A percentile compares a stretch with the other conserved stretches of the same genome.
Conservation (phyloP, 2,888 invertebrate species). For the Euzophera pinguis region DNA sequence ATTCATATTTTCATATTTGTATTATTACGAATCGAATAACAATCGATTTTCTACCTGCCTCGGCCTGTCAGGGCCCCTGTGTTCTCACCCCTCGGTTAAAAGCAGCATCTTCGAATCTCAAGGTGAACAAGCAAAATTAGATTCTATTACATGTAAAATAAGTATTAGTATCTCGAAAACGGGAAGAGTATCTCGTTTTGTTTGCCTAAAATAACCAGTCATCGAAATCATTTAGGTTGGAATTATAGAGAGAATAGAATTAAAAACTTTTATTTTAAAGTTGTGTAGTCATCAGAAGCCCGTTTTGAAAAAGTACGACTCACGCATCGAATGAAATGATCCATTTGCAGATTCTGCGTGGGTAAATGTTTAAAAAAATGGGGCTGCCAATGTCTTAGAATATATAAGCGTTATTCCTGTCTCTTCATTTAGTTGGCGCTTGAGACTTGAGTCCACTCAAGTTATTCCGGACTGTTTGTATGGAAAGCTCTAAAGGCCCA, state of each 20-base stretch:
- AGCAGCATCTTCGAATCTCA: constrained; percentile 38
- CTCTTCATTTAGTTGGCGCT: too few species aligned
- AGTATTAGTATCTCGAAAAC: constrained; percentile 18
- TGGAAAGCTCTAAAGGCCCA: too few species aligned
- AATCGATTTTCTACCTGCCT: constrained; percentile 68
- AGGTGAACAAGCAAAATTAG: constrained; percentile 16
- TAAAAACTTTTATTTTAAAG: neutral
- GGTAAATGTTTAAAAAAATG: too few species aligned
- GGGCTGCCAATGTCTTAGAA: too few species aligned
- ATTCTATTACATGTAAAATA: rapidly evolving
- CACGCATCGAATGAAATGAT: too few species aligned
- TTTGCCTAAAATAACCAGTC: constrained; percentile 29
- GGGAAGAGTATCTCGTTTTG: constrained; percentile 26
- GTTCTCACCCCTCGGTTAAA: constrained; percentile 53
- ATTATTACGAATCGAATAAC: constrained; percentile 50
- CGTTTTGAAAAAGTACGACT: too few species aligned
- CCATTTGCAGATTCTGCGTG: too few species aligned
- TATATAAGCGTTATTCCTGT: too few species aligned
- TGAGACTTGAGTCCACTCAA: too few species aligned
- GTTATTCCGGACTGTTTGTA: too few species aligned
- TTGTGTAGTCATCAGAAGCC: too few species aligned
- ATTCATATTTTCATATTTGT: constrained; percentile 43
- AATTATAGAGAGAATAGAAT: constrained; percentile 13
- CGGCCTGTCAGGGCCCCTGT: constrained; percentile 52
- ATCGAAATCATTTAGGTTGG: neutral